Evolutionary conservation across 2,113 vertebrate species (phyloP).

Genomic region (Prolemur simus): DNA sequence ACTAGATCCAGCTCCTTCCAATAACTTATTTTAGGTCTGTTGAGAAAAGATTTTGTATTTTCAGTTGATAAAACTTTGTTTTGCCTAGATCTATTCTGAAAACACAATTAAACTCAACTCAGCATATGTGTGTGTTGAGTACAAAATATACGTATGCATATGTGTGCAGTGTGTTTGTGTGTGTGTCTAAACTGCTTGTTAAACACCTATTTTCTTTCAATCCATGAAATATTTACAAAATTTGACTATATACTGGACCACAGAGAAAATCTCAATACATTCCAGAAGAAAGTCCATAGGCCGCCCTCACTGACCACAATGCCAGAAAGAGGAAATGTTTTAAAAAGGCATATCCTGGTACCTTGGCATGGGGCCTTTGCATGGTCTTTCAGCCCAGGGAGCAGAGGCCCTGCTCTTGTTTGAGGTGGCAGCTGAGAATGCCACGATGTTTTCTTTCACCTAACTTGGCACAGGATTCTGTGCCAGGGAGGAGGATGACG

Average conservation of each 20-base stretch:
- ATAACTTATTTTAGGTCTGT: neutral
- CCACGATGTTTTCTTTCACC: neutral
- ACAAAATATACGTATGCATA: rapidly evolving
- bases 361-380: rapidly evolving
- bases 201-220: neutral
- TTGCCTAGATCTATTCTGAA: neutral
- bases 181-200: neutral
- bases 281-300: neutral
- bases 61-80: neutral
- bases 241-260: neutral
- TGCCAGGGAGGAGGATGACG: rapidly evolving
- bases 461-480: neutral
- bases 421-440: neutral
- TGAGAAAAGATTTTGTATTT: neutral
- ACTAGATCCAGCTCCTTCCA: neutral
- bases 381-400: neutral
- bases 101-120: neutral
- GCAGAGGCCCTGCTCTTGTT: neutral
- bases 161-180: rapidly evolving
- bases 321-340: neutral
- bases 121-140: rapidly evolving
- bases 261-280: neutral
- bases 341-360: neutral
- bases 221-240: neutral
- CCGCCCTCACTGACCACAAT: neutral